Base-by-base conservation (phyloP, 2,888 invertebrate species). In the Isoperla grammatica region DNA sequence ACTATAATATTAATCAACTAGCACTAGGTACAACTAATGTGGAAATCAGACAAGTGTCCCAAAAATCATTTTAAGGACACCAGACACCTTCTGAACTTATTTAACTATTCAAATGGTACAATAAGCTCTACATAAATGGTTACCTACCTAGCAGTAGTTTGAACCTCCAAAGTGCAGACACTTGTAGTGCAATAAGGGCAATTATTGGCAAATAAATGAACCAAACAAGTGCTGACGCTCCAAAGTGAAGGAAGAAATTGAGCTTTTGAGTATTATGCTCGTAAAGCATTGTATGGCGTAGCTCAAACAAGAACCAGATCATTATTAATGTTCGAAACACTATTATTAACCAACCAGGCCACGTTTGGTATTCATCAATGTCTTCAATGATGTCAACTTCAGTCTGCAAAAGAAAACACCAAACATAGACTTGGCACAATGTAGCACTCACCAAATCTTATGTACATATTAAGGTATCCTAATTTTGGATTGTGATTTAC, bases 151-250 rank as follows among this genome's bases (percentile, higher is more conserved):
- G 79, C 61, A 97, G 78, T 69, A 97, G 83, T 77, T 97, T 97
- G 75, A 90, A 93, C 76, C 96, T 84, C 95, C 96, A 98, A 69
- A 98, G 78, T 46, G 95, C 88, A 63, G 94, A 94, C 57, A 98
- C 89, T 77, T 95, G 92, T 57, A 95, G 79, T 11, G 95, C 93
- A 67, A 98, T 89, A 57, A 97, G 82, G 58, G 95, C 96, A 65
- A 97, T 87, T 62, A 96, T 88, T 11, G 97, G 96, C 70, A 97
- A 80, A 75, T 98, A 97, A 67, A 96, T 93, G 72, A 98, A 96
- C 98, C 98, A 98, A 11, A 98, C 97, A 40, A 98, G 81, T 71
- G 95, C 95, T 13, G 96, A 96, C 12, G 97, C 97, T 57, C 96
- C 98, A 74, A 97, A 94, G 74, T 98, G 97, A 54, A 96, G 82